Percentiles rank a stretch among this genome's conserved stretches.
phyloP scores from a whole-genome alignment of 2,113 vertebrate genomes.

The Ibidorhyncha struthersii region DNA sequence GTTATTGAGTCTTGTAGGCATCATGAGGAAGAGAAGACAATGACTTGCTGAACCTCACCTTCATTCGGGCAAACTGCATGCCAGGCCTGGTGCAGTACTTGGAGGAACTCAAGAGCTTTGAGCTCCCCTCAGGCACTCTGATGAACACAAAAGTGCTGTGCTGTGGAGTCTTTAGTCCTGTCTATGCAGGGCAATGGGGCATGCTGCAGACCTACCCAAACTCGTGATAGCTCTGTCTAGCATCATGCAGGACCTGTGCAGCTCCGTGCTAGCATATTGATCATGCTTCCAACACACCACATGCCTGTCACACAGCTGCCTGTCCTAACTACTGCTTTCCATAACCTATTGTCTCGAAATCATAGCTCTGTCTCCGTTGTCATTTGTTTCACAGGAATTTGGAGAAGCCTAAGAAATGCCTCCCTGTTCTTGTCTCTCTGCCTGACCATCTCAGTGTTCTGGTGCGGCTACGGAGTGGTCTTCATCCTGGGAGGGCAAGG shows the following conservation, averaged over 20 bases:
- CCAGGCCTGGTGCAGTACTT: not conserved
- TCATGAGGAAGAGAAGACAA: not conserved
- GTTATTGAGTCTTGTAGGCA: not conserved
- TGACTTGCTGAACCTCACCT: not conserved
- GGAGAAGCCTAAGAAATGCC: constrained; percentile 62
- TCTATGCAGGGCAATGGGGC: too few species aligned
- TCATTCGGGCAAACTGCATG: not conserved
- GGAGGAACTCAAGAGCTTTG: not conserved
- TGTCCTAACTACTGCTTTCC: not conserved
- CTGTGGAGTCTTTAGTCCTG: not conserved
- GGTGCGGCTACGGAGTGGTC: constrained; percentile 82
- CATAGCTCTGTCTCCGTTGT: not conserved
- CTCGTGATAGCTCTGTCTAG: not conserved
- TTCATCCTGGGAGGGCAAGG: constrained; percentile 78
- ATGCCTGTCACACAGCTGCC: not conserved
- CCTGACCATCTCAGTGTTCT: constrained; percentile 82
- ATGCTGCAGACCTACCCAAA: not conserved
- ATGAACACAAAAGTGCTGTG: not conserved
- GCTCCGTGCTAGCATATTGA: accelerated
- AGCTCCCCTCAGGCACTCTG: not conserved
- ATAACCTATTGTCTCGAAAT: accelerated
- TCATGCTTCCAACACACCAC: not conserved
- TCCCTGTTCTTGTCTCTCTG: constrained; percentile 77
- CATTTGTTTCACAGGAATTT: constrained; percentile 70
- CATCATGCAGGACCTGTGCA: not conserved